Base-by-base conservation (phyloP, 2,797 vertebrate genomes). In the Tympanoctomys barrerae region DNA sequence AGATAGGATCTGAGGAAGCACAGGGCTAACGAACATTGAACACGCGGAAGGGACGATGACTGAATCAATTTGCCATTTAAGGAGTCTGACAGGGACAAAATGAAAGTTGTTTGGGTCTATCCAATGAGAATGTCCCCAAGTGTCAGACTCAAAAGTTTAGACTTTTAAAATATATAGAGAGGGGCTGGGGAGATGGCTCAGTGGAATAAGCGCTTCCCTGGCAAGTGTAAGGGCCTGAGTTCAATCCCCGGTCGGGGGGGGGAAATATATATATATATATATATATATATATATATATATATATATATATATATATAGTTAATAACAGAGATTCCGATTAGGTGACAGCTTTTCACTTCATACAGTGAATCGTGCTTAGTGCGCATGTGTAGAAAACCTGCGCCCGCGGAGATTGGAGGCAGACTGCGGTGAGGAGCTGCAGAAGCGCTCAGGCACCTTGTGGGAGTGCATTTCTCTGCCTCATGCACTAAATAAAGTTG, bases 311-410 rank as follows among this genome's bases (percentile, higher is more conserved):
- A n/a, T n/a, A n/a, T n/a, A 52, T 46, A 66, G 42, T 73, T 81
- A 87, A 33, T 89, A 84, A 90, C 26, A 87, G 62, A 88, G 24
- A 3, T 90, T 92, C 94, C 89, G 18, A 57, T 78, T 13, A 81
- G 75, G 52, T 6, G 18, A 52, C 3, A 87, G 39, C 54, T 54
- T 62, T 70, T 36, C 52, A 46, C 26, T 71, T 91, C 26, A 8
- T 80, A 84, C 59, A 16, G 62, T 62, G 49, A 90, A 70, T 21
- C 42, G 28, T 33, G 28, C 6, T 36, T 13, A 42, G 12, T 13
- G 6, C 8, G 81, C 7, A n/a, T 6, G 39, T 66, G 46, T 62
- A 59, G 64, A 88, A 59, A 88, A 42, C 31, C 24, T 39, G 46
- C 80, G 31, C 28, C 12, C 13, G 46, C 79, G 86, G 85, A 28